Evolutionary conservation across 2,113 vertebrate species (phyloP).

Genomic region (Tragelaphus scriptus): DNA sequence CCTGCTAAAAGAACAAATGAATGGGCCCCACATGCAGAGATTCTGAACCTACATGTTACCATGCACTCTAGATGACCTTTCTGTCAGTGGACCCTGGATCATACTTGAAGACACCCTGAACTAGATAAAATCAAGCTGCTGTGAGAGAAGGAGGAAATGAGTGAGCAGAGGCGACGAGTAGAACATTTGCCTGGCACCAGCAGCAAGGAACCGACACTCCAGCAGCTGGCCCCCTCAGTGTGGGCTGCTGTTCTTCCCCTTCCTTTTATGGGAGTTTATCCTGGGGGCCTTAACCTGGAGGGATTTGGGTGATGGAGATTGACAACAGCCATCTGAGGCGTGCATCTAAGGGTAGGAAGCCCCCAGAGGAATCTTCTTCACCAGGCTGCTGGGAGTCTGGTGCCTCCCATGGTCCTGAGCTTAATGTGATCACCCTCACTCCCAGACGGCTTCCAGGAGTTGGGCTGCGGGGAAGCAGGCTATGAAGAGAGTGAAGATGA

Average conservation of each 20-base stretch:
- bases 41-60: not conserved
- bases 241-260: not conserved
- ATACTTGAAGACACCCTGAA: not conserved
- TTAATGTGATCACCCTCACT: not conserved
- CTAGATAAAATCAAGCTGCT: not conserved
- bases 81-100: not conserved
- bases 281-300: not conserved
- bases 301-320: not conserved
- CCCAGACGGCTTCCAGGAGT: not conserved
- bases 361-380: not conserved
- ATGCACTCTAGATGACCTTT: not conserved
- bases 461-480: not conserved
- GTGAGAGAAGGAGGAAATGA: not conserved
- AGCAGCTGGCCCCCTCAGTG: not conserved
- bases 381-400: not conserved
- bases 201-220: not conserved
- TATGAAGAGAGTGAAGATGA: slow-evolving; percentile 6
- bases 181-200: not conserved
- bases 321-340: not conserved
- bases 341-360: not conserved
- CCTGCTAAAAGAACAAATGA: not conserved
- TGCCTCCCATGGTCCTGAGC: not conserved
- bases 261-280: not conserved
- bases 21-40: not conserved
- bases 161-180: rapidly evolving